These are phyloP conservation scores for Thamnophis sirtalis DNA, from an alignment of 2,113 vertebrate genomes.

Conservation along the genomic window DNA sequence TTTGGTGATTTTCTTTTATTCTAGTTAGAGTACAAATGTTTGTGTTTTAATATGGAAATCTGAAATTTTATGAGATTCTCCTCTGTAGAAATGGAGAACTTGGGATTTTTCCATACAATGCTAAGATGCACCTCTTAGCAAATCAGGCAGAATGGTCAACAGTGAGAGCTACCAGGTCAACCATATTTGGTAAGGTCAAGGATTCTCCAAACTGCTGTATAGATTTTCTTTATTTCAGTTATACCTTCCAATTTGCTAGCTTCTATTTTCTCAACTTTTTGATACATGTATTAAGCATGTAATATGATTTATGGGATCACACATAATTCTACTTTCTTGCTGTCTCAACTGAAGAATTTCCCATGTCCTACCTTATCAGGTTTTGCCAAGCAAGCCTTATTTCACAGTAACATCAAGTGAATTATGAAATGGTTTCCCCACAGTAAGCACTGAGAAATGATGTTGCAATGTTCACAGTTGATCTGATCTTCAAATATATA, in stretches of 20 bases:
- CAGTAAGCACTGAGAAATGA: conserved; percentile 13
- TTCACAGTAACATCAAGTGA: conserved; percentile 1
- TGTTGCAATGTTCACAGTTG: not conserved
- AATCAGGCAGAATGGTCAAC: not conserved
- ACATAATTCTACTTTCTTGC: not conserved
- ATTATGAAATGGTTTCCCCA: not conserved
- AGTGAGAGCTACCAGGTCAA: not conserved
- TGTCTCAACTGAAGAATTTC: not conserved
- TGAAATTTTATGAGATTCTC: not conserved
- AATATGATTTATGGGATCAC: not conserved
- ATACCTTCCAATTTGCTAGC: conserved; percentile 4
- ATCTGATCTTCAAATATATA: not conserved
- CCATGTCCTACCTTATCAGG: not conserved
- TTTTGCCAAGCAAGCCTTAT: not conserved
- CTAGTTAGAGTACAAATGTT: not conserved
- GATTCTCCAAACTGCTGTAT: not conserved
- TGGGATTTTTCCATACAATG: not conserved
- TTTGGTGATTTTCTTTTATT: not conserved
- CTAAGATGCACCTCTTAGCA: not conserved
- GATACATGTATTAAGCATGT: not conserved
- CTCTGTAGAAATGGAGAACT: not conserved
- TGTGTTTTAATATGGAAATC: not conserved
- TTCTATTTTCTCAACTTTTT: conserved; percentile 12
- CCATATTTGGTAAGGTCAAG: not conserved
- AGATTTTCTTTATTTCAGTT: conserved; percentile 17